Evolutionary conservation across 2,797 vertebrate species (phyloP).

Genomic region (Sphenodon punctatus): DNA sequence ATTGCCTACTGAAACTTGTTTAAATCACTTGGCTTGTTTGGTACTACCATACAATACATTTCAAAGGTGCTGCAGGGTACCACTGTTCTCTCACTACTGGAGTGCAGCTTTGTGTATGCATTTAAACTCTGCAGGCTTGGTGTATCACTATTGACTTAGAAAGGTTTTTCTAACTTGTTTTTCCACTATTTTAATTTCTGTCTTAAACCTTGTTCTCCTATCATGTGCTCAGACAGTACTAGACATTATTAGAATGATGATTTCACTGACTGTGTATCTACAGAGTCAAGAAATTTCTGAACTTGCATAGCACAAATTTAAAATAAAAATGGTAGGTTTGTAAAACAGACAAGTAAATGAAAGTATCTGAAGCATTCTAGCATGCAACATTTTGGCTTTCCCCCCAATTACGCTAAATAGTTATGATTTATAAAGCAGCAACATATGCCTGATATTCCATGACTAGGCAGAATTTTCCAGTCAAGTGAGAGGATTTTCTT

Average conservation of each 20-base stretch:
- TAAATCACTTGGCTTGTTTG: slow-evolving; percentile 3
- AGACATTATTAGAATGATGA: background rate
- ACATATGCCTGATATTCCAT: slow-evolving; percentile 32
- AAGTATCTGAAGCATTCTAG: background rate
- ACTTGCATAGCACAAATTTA: background rate
- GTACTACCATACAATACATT: background rate
- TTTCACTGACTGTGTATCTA: background rate
- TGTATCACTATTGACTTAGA: no score
- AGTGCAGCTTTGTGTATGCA: background rate
- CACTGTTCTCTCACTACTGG: background rate
- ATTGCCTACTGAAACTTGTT: slow-evolving; percentile 32
- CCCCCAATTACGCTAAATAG: slow-evolving; percentile 19
- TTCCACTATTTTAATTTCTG: background rate
- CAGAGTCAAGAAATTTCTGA: background rate
- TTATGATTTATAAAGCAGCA: slow-evolving; percentile 17
- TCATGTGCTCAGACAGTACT: background rate
- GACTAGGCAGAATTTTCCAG: slow-evolving; percentile 64
- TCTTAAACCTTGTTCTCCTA: background rate
- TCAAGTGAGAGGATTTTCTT: slow-evolving; percentile 9
- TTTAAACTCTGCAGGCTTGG: background rate
- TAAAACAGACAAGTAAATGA: slow-evolving; percentile 17
- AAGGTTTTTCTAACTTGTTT: no score
- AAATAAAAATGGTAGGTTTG: background rate
- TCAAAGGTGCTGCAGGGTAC: no score
- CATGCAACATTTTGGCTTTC: background rate